A percentile compares a stretch with the other conserved stretches of the same genome.
These are phyloP conservation scores for Numenius phaeopus DNA, from an alignment of 2,797 vertebrate species.

Conservation along the genomic window DNA sequence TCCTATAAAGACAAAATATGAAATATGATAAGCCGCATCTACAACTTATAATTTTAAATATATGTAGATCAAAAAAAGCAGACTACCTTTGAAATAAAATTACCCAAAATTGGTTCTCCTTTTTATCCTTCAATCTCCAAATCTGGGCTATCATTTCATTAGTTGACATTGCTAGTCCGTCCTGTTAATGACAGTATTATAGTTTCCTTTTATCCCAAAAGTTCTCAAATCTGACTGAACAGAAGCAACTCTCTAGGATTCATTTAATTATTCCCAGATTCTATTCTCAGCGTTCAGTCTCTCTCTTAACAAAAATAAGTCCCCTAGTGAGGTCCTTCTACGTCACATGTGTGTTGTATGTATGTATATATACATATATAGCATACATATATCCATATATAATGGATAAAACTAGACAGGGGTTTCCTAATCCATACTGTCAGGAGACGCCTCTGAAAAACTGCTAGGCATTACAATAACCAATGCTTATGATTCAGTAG, in stretches of 20 bases:
- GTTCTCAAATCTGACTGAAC: neutral
- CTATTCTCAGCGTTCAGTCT: neutral
- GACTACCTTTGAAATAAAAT: neutral
- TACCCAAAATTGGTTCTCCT: neutral
- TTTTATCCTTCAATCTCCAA: neutral
- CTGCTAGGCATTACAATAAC: neutral
- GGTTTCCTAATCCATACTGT: neutral
- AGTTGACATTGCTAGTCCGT: neutral
- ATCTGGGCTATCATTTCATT: neutral
- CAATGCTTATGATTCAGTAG: neutral
- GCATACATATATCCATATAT: neutral
- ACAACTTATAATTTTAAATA: neutral
- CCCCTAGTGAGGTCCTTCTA: neutral
- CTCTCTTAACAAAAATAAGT: neutral
- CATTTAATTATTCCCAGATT: neutral
- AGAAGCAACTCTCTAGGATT: neutral
- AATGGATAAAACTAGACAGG: neutral
- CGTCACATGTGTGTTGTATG: neutral
- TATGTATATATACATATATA: neutral
- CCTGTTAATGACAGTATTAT: neutral
- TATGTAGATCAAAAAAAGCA: neutral
- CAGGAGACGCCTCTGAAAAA: neutral
- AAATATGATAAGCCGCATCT: neutral
- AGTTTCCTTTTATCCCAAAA: neutral
- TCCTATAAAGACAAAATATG: conserved; percentile 81